A percentile compares a stretch with the other conserved stretches of the same genome.
Evolutionary conservation across 2,888 invertebrate genomes (phyloP).

Genomic region (Apamea anceps): DNA sequence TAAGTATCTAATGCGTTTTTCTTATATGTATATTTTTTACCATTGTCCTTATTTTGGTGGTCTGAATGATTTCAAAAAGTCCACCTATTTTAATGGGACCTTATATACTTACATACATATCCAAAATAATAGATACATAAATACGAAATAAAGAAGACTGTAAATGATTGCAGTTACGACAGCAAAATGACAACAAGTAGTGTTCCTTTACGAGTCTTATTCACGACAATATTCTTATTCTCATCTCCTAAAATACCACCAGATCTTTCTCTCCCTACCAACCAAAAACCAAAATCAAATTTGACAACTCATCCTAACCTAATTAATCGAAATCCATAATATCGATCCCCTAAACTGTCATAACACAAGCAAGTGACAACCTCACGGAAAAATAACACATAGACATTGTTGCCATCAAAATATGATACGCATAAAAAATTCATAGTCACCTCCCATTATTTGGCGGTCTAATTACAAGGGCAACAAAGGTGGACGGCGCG

Average conservation of each 20-base stretch:
- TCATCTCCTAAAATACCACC: not conserved
- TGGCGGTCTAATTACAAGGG: conserved; percentile 60
- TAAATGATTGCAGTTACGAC: no score
- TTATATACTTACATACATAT: no score
- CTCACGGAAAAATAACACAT: conserved; percentile 5
- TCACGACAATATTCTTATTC: not conserved
- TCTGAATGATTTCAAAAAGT: no score
- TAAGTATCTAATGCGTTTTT: no score
- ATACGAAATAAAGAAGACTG: no score
- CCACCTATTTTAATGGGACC: no score
- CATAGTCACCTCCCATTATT: conserved; percentile 64
- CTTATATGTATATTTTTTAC: no score
- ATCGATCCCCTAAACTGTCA: not conserved
- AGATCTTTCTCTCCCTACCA: no score
- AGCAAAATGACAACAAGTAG: no score
- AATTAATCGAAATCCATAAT: conserved; percentile 6
- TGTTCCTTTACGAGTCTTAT: no score
- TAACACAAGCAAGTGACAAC: conserved; percentile 24
- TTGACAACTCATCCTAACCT: not conserved
- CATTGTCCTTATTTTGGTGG: no score
- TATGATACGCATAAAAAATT: conserved; percentile 61
- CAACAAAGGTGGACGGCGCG: conserved; percentile 57
- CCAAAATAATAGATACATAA: no score
- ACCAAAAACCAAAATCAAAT: not conserved
- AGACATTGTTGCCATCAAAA: conserved; percentile 42